A percentile compares a stretch with the other conserved stretches of the same genome.
Evolutionary conservation across 2,888 invertebrate species (phyloP).

Genomic region (Xestoiulus laeticollis): DNA sequence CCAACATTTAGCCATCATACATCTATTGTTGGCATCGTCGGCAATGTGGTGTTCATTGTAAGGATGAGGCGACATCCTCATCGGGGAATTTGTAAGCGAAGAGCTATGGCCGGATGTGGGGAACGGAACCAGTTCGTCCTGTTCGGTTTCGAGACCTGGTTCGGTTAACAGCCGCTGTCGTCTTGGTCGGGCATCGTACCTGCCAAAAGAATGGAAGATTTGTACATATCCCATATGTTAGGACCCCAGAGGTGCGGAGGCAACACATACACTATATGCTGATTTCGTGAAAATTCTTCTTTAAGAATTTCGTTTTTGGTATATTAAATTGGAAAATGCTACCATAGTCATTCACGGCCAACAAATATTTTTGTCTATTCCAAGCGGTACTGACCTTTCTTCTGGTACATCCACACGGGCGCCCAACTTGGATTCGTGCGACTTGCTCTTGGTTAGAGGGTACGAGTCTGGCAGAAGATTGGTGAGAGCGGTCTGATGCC

Average conservation of each 20-base stretch:
- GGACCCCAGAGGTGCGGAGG: neutral
- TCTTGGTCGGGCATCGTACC: conserved; percentile 62
- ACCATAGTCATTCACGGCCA: neutral
- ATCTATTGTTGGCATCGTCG: conserved; percentile 51
- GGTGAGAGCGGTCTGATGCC: conserved; percentile 70
- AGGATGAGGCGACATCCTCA: conserved; percentile 55
- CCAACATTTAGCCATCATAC: neutral
- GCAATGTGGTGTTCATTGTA: conserved; percentile 41
- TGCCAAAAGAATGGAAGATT: conserved; percentile 57
- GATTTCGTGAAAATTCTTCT: too few species aligned
- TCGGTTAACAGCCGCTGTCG: conserved; percentile 71
- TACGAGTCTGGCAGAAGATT: conserved; percentile 68
- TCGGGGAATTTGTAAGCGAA: conserved; percentile 66
- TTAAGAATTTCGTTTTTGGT: too few species aligned
- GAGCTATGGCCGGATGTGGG: conserved; percentile 60
- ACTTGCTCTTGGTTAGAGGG: conserved; percentile 87
- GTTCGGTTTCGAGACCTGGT: conserved; percentile 54
- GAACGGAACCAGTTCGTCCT: conserved; percentile 64
- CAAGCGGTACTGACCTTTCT: neutral
- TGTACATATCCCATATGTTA: too few species aligned
- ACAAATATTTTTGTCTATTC: neutral
- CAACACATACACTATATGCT: too few species aligned
- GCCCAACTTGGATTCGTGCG: conserved; percentile 88
- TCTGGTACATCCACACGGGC: conserved; percentile 68
- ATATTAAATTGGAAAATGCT: too few species aligned